phyloP scores from a whole-genome alignment of 2,888 invertebrate species.

The Willowsia nigromaculata region DNA sequence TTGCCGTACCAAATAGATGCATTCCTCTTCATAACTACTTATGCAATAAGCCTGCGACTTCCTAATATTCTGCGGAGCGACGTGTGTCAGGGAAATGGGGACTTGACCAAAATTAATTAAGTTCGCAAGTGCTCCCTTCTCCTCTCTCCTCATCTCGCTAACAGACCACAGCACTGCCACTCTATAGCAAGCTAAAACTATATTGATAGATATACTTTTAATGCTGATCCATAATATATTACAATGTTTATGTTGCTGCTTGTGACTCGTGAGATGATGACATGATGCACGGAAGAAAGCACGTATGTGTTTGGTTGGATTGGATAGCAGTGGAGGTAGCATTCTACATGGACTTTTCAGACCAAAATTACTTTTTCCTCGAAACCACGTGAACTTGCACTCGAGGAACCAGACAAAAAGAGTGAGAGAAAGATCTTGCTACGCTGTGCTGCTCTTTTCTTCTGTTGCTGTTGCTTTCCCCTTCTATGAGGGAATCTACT shows the following conservation, averaged over 20 bases:
- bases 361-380: conserved; percentile 21
- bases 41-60: background rate
- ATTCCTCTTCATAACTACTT: background rate
- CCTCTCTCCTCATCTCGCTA: background rate
- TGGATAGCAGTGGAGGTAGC: background rate
- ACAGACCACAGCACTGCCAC: background rate
- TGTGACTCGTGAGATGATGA: background rate
- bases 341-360: background rate
- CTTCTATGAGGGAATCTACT: background rate
- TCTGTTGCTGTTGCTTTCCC: conserved; percentile 11
- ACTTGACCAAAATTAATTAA: conserved; percentile 57
- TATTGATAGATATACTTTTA: background rate
- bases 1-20: background rate
- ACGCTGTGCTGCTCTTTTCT: background rate
- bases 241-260: background rate
- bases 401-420: background rate
- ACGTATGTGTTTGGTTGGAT: background rate
- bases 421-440: background rate
- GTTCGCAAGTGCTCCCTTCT: conserved; percentile 44
- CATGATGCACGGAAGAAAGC: background rate
- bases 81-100: conserved; percentile 22
- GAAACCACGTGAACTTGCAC: conserved; percentile 38
- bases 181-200: background rate
- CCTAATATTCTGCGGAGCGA: background rate
- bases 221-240: background rate